Evolutionary conservation across 2,888 invertebrate genomes (phyloP).

Genomic region (Megamerina dolium): DNA sequence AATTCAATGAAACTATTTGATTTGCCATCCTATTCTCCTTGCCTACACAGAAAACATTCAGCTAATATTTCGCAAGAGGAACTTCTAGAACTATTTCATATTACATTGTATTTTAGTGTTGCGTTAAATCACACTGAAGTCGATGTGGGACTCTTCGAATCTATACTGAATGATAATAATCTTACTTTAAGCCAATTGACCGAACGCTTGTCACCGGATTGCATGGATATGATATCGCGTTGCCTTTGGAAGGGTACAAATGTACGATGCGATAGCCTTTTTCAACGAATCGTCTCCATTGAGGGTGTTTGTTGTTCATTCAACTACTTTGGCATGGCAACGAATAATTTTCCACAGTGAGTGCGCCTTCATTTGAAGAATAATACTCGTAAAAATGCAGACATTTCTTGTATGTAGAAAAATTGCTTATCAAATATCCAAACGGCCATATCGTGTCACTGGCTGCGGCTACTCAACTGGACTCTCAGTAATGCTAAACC

Average conservation of each 20-base stretch:
- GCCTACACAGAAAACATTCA: conserved; percentile 30
- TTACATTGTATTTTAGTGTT: conserved; percentile 33
- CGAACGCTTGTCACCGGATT: conserved; percentile 51
- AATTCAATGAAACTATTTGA: background rate
- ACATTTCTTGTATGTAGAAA: too few species aligned
- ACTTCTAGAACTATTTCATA: conserved; percentile 33
- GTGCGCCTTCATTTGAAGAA: too few species aligned
- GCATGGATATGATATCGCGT: conserved; percentile 53
- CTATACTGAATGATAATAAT: conserved; percentile 37
- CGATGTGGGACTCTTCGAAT: conserved; percentile 27
- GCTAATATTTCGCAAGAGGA: conserved; percentile 37
- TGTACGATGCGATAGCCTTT: conserved; percentile 55
- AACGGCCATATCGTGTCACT: conserved; percentile 56
- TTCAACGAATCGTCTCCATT: conserved; percentile 52
- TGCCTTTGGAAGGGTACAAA: conserved; percentile 61
- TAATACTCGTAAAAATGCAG: too few species aligned
- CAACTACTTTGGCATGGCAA: conserved; percentile 55
- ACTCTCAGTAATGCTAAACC: conserved; percentile 56
- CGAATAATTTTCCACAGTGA: conserved; percentile 41
- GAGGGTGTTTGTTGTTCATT: conserved; percentile 61
- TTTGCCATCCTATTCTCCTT: background rate
- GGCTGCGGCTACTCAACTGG: conserved; percentile 66
- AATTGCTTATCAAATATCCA: conserved; percentile 43
- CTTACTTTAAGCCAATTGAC: conserved; percentile 30
- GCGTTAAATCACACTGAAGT: conserved; percentile 25